phyloP scores from a whole-genome alignment of 1,140 invertebrate species.

The Cydia splendana region DNA sequence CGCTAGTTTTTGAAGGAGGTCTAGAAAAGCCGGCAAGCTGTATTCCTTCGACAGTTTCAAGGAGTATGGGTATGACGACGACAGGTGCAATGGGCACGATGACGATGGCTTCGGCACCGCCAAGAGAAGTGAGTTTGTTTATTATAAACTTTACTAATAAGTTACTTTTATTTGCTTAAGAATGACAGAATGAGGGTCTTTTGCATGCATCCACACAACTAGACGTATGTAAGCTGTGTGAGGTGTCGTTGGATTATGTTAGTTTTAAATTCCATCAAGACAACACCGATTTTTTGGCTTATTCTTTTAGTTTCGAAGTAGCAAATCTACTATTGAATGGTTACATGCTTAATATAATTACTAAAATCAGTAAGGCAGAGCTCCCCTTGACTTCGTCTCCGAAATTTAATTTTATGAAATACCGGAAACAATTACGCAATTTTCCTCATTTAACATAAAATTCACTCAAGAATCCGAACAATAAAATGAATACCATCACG shows the following conservation, averaged over 20 bases:
- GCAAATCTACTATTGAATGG: no score
- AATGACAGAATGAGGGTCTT: background rate
- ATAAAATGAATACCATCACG: slow-evolving; percentile 51
- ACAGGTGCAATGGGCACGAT: slow-evolving; percentile 66
- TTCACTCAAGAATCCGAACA: slow-evolving; percentile 15
- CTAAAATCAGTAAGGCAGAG: no score
- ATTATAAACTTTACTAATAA: background rate
- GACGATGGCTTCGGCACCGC: slow-evolving; percentile 63
- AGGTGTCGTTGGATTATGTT: background rate
- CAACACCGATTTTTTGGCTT: no score
- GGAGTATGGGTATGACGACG: slow-evolving; percentile 75
- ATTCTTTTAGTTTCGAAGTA: no score
- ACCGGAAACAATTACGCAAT: no score
- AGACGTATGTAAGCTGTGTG: background rate
- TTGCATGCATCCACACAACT: background rate
- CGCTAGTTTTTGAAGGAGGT: slow-evolving; percentile 35
- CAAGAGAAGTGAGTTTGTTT: slow-evolving; percentile 69
- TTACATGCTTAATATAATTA: no score
- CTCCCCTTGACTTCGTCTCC: no score
- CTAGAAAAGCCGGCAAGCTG: slow-evolving; percentile 70
- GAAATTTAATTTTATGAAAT: no score
- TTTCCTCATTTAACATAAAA: no score
- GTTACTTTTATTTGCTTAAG: background rate
- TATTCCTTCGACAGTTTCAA: slow-evolving; percentile 78
- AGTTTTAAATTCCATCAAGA: no score